These are phyloP conservation scores for Hippasteria phrygiana DNA, from an alignment of 53 echinoderm and acorn worm genomes.

Conservation along the genomic window DNA sequence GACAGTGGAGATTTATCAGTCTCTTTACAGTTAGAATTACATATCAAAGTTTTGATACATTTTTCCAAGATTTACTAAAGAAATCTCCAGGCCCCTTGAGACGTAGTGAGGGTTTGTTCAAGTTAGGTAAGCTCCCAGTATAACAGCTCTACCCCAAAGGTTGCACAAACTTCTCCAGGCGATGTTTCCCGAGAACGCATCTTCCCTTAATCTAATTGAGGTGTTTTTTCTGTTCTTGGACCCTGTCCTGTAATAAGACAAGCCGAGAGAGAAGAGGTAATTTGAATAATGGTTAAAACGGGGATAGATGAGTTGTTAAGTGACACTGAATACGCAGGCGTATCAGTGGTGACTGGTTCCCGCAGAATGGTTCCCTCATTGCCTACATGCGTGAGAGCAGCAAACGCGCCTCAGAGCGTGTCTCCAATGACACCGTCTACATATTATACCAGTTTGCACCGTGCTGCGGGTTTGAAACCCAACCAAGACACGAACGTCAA, in stretches of 20 bases:
- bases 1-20: too few species aligned
- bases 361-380: background rate
- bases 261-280: slow-evolving; percentile 21
- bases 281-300: slow-evolving; percentile 62
- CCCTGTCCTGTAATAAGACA: background rate
- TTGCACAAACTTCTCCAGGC: slow-evolving; percentile 23
- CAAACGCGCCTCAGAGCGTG: slow-evolving; percentile 1
- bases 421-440: slow-evolving; percentile 35
- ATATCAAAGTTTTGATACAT: too few species aligned
- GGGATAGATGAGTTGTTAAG: slow-evolving; percentile 48
- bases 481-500: slow-evolving; percentile 43
- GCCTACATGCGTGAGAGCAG: background rate
- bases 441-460: slow-evolving; percentile 20
- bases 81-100: too few species aligned
- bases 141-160: background rate
- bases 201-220: slow-evolving; percentile 23
- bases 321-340: slow-evolving; percentile 33
- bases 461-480: slow-evolving; percentile 41
- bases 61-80: too few species aligned
- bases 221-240: background rate
- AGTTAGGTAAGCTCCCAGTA: slow-evolving; percentile 1
- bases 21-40: too few species aligned
- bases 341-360: slow-evolving; percentile 26
- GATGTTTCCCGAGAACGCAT: background rate
- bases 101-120: background rate